Evolutionary conservation across 2,797 vertebrate genomes (phyloP).

Genomic region (Melanotaenia parkinsoni): DNA sequence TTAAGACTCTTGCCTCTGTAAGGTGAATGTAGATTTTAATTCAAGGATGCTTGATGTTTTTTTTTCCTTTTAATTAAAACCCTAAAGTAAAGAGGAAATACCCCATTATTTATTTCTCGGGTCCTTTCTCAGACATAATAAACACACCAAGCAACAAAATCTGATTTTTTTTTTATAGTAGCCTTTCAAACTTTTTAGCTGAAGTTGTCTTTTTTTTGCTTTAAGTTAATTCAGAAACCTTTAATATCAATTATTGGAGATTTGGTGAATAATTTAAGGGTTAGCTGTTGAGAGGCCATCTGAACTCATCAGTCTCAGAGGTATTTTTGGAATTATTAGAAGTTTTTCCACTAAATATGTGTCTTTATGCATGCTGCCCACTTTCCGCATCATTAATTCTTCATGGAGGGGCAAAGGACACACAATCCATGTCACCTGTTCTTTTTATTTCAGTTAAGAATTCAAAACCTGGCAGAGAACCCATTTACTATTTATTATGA

Average conservation of each 20-base stretch:
- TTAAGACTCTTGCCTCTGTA: conserved; percentile 3
- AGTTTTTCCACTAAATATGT: conserved; percentile 42
- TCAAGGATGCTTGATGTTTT: not conserved
- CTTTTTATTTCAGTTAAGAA: conserved; percentile 1
- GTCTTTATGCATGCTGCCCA: conserved; percentile 60
- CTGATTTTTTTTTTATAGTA: conserved; percentile 5
- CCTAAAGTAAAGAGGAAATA: not conserved
- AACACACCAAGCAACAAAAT: conserved; percentile 15
- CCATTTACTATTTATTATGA: not conserved
- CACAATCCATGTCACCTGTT: conserved; percentile 11
- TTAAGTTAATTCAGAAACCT: conserved; percentile 45
- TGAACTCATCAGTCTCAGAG: conserved; percentile 26
- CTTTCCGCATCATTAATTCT: conserved; percentile 65
- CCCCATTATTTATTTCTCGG: not conserved
- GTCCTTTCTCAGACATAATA: not conserved
- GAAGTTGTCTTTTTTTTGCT: conserved; percentile 33
- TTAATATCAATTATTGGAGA: conserved; percentile 71
- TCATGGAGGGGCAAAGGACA: conserved; percentile 40
- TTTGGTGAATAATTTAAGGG: conserved; percentile 67
- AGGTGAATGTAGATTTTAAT: conserved; percentile 19
- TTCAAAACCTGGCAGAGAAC: not conserved
- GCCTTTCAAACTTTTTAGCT: not conserved
- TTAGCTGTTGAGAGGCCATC: conserved; percentile 41
- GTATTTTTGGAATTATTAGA: conserved; percentile 31
- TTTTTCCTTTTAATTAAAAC: not conserved